Conservation (phyloP, 37 sponge, comb jelly and placozoan genomes). For the Tethya wilhelma region DNA sequence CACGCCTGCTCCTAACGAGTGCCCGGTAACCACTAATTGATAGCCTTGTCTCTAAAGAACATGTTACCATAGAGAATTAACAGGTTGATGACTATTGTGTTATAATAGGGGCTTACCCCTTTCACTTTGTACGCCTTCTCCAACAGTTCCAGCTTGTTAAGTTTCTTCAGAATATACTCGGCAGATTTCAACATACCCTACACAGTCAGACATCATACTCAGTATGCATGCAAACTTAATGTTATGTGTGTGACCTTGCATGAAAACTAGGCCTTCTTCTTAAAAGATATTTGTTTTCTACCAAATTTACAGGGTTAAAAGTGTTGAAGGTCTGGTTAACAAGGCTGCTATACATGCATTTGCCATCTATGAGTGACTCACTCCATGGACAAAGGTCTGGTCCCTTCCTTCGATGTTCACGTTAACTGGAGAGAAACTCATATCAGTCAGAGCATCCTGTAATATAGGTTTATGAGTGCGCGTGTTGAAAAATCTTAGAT, state of each 20-base stretch:
- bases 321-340: too few relatives aligned
- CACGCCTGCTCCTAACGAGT: constrained; percentile 60
- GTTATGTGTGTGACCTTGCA: too few relatives aligned
- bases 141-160: background rate
- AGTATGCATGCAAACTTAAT: too few relatives aligned
- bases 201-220: too few relatives aligned
- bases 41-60: background rate
- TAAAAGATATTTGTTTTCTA: too few relatives aligned
- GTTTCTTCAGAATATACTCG: background rate
- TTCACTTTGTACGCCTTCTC: background rate
- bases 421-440: constrained; percentile 7
- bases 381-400: too few relatives aligned
- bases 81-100: background rate
- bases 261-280: too few relatives aligned
- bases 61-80: background rate
- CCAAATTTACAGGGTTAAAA: too few relatives aligned
- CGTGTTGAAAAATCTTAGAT: background rate
- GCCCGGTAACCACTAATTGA: constrained; percentile 33
- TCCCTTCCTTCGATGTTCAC: too few relatives aligned
- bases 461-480: background rate
- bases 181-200: background rate
- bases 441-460: constrained; percentile 46
- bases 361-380: too few relatives aligned
- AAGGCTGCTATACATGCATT: too few relatives aligned
- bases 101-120: background rate